These are phyloP conservation scores for Astur gentilis DNA, from an alignment of 2,113 vertebrate genomes.

Conservation along the genomic window DNA sequence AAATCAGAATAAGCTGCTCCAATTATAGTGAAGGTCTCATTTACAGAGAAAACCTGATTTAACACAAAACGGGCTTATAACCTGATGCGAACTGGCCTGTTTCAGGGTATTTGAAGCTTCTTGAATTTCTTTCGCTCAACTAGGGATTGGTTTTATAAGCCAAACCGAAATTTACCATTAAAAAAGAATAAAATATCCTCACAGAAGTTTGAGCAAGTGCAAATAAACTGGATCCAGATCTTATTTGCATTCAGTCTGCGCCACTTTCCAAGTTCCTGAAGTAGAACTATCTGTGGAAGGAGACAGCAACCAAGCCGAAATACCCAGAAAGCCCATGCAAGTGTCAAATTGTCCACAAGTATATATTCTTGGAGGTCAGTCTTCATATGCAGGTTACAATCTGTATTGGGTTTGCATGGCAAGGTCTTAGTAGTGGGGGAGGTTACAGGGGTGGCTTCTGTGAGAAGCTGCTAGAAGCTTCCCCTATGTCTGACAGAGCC, in stretches of 20 bases:
- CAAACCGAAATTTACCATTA: conserved; percentile 1
- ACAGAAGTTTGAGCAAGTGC: neutral
- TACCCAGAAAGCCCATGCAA: neutral
- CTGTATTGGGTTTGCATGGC: neutral
- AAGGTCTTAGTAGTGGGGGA: neutral
- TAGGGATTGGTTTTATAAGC: neutral
- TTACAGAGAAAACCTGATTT: conserved; percentile 41
- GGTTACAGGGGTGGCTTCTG: neutral
- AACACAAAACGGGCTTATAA: conserved; percentile 44
- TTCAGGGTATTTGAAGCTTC: conserved; percentile 9
- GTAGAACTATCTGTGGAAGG: neutral
- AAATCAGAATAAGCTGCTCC: conserved; percentile 23
- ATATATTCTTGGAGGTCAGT: neutral
- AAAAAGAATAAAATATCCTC: neutral
- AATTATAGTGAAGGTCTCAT: conserved; percentile 45
- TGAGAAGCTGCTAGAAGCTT: neutral
- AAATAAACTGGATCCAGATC: neutral
- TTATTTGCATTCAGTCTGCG: neutral
- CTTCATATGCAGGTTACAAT: neutral
- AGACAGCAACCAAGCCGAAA: neutral
- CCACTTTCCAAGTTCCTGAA: neutral
- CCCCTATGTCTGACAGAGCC: neutral
- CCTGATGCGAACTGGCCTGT: neutral
- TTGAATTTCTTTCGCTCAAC: neutral
- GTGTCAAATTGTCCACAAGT: neutral